These are phyloP conservation scores for Priocnemis perturbator DNA, from an alignment of 2,888 invertebrate genomes.

Conservation along the genomic window DNA sequence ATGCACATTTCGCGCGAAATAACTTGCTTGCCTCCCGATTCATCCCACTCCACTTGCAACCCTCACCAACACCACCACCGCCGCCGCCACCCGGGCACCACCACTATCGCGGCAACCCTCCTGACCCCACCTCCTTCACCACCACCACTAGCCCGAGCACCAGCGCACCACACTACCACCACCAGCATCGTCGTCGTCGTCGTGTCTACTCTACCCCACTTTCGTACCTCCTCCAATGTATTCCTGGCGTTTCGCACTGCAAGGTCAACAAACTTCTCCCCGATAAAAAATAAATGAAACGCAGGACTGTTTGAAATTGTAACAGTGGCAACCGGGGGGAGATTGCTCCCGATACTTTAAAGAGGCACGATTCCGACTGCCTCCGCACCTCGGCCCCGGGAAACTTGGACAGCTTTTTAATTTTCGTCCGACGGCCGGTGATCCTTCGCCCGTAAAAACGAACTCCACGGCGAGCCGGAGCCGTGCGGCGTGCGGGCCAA, in stretches of 20 bases:
- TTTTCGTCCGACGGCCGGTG: background rate
- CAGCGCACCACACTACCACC: slow-evolving; percentile 26
- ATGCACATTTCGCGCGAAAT: slow-evolving; percentile 60
- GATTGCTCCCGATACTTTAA: slow-evolving; percentile 13
- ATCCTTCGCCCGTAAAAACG: background rate
- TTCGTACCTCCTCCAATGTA: slow-evolving; percentile 61
- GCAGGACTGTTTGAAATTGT: slow-evolving; percentile 64
- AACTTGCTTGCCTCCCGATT: slow-evolving; percentile 57
- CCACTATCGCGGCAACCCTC: slow-evolving; percentile 16
- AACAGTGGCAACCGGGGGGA: slow-evolving; percentile 56
- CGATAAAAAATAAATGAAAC: slow-evolving; percentile 64
- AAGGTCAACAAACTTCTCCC: slow-evolving; percentile 68
- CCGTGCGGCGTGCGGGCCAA: too few relatives aligned
- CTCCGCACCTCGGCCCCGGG: background rate
- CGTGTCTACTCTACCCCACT: slow-evolving; percentile 61
- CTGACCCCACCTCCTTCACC: slow-evolving; percentile 21
- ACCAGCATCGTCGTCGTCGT: slow-evolving; percentile 7
- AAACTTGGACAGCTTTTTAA: slow-evolving; percentile 10
- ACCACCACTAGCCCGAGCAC: slow-evolving; percentile 15
- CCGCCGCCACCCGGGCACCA: slow-evolving; percentile 19
- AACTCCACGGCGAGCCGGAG: too few relatives aligned
- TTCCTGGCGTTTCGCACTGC: slow-evolving; percentile 66
- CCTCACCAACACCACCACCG: slow-evolving; percentile 18
- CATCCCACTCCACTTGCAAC: slow-evolving; percentile 47
- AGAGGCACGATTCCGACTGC: slow-evolving; percentile 10